A percentile compares a stretch with the other conserved stretches of the same genome.
These are phyloP conservation scores for Lordiphosa collinella DNA, from an alignment of 1,140 invertebrate species.

Conservation along the genomic window DNA sequence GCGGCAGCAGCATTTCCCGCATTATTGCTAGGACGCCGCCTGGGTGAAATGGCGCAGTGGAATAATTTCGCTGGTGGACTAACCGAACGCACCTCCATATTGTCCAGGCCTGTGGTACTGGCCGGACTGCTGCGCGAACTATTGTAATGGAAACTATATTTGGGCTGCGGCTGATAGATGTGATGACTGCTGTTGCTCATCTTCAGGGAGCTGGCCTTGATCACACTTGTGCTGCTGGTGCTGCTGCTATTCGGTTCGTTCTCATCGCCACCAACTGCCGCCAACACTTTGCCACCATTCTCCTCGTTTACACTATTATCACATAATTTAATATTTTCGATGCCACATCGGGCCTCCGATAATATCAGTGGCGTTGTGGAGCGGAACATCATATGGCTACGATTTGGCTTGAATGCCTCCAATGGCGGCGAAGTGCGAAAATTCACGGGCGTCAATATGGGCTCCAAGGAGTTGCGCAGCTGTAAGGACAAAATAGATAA, in stretches of 20 bases:
- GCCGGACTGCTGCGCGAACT: slow-evolving; percentile 74
- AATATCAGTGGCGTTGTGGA: slow-evolving; percentile 79
- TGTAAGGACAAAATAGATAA: background rate
- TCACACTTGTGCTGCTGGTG: slow-evolving; percentile 28
- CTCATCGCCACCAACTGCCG: slow-evolving; percentile 38
- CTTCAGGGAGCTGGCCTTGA: slow-evolving; percentile 70
- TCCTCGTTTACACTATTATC: slow-evolving; percentile 80
- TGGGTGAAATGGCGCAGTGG: slow-evolving; percentile 83
- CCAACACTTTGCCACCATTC: slow-evolving; percentile 21
- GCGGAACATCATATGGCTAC: slow-evolving; percentile 80
- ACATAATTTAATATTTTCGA: slow-evolving; percentile 80
- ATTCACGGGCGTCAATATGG: slow-evolving; percentile 86
- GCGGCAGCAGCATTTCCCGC: slow-evolving; percentile 10
- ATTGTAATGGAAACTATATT: slow-evolving; percentile 78
- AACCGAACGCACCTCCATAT: slow-evolving; percentile 82
- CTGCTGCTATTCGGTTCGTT: slow-evolving; percentile 39
- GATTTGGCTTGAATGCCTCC: slow-evolving; percentile 90
- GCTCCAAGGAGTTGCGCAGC: slow-evolving; percentile 83
- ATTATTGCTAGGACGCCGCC: slow-evolving; percentile 82
- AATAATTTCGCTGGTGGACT: slow-evolving; percentile 88
- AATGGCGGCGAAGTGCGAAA: slow-evolving; percentile 93
- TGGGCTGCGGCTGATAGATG: slow-evolving; percentile 77
- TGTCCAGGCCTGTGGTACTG: slow-evolving; percentile 76
- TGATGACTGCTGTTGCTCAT: slow-evolving; percentile 78
- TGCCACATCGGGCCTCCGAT: slow-evolving; percentile 79